Conservation (phyloP, 2,888 invertebrate species). For the Idaea straminata region DNA sequence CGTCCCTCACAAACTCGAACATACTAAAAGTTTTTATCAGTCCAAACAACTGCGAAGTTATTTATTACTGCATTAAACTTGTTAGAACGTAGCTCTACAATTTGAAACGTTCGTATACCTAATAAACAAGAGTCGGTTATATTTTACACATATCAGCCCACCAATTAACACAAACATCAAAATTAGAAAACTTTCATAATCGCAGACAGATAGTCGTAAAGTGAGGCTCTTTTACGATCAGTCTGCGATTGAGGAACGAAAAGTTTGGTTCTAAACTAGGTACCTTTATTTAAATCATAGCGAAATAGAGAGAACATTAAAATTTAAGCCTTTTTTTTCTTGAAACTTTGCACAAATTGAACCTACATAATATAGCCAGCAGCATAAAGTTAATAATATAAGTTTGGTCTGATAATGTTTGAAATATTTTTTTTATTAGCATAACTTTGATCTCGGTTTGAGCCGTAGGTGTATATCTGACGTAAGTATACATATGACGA, state of each 20-base stretch:
- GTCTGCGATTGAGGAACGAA: slow-evolving; percentile 43
- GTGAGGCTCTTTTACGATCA: slow-evolving; percentile 37
- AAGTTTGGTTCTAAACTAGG: slow-evolving; percentile 48
- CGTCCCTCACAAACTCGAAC: not conserved
- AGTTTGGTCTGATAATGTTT: no score
- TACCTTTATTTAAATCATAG: not conserved
- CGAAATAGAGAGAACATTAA: not conserved
- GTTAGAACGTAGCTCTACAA: not conserved
- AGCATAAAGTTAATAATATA: no score
- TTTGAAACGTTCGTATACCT: not conserved
- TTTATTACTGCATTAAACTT: not conserved
- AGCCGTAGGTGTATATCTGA: no score
- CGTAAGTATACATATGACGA: no score
- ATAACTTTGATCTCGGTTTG: no score
- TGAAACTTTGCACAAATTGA: no score
- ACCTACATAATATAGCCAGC: no score
- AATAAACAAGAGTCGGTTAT: not conserved
- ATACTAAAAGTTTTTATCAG: not conserved
- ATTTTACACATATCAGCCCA: slow-evolving; percentile 6
- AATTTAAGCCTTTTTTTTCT: no score
- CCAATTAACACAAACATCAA: slow-evolving; percentile 34
- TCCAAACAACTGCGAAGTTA: not conserved
- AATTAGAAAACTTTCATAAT: slow-evolving; percentile 53
- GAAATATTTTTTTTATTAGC: no score
- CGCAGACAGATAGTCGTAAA: slow-evolving; percentile 57